Evolutionary conservation across 2,113 vertebrate species (phyloP).

Genomic region (Anoura caudifer): DNA sequence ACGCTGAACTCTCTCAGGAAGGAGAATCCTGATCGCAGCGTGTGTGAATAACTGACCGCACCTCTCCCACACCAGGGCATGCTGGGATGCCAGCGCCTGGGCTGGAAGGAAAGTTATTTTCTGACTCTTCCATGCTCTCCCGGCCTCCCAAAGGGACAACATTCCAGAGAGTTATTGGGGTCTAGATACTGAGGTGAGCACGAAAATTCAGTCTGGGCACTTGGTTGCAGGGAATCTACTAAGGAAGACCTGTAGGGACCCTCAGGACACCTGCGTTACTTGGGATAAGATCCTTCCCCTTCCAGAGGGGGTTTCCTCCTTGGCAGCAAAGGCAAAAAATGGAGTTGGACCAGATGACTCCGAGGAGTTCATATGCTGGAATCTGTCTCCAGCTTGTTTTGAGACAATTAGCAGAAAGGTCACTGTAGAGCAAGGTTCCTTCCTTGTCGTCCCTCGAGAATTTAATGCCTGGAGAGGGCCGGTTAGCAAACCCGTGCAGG

Average conservation of each 20-base stretch:
- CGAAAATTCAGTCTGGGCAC: not conserved
- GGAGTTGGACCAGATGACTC: not conserved
- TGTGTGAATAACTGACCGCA: not conserved
- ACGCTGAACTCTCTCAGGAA: not conserved
- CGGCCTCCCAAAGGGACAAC: not conserved
- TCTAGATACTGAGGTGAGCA: not conserved
- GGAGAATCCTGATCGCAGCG: not conserved
- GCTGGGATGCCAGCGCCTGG: not conserved
- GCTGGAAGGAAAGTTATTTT: not conserved
- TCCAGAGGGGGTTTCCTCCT: no score
- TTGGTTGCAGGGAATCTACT: not conserved
- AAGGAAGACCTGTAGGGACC: not conserved
- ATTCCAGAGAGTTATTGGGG: not conserved
- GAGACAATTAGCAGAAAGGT: not conserved
- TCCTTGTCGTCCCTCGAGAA: not conserved
- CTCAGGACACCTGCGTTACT: not conserved
- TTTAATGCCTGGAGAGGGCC: not conserved
- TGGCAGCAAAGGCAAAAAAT: not conserved
- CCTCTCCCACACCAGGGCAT: no score
- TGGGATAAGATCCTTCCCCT: not conserved
- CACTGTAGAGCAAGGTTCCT: not conserved
- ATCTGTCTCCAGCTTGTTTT: not conserved
- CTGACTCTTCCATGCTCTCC: not conserved
- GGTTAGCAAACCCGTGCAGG: not conserved
- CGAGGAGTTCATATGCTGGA: not conserved